A percentile compares a stretch with the other conserved stretches of the same genome.
These are phyloP conservation scores for Anagyrus pseudococci DNA, from an alignment of 2,888 invertebrate species.

Conservation along the genomic window DNA sequence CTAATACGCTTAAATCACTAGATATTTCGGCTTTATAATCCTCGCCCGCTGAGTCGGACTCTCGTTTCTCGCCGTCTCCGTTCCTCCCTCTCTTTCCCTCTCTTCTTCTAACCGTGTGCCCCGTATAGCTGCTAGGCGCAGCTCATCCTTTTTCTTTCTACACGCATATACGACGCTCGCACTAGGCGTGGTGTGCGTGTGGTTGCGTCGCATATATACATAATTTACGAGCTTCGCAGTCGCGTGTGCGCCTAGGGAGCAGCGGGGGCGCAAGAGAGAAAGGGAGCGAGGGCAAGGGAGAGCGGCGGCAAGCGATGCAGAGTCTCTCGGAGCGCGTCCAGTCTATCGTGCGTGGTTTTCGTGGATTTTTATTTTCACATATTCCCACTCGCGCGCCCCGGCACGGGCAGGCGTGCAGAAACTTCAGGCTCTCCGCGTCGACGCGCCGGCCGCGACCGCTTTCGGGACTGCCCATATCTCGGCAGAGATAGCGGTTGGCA, in stretches of 20 bases:
- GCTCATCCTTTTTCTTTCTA: not conserved
- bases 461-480: slow-evolving; percentile 30
- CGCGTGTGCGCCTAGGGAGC: no score
- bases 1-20: slow-evolving; percentile 41
- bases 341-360: slow-evolving; percentile 47
- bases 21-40: slow-evolving; percentile 33
- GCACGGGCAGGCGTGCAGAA: slow-evolving; percentile 52
- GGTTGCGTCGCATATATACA: not conserved
- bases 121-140: no score
- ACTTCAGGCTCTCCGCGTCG: slow-evolving; percentile 44
- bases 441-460: not conserved
- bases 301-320: slow-evolving; percentile 41
- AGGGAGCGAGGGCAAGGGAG: not conserved
- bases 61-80: slow-evolving; percentile 11
- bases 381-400: slow-evolving; percentile 42
- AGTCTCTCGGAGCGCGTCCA: slow-evolving; percentile 60
- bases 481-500: not conserved
- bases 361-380: slow-evolving; percentile 18
- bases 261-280: not conserved
- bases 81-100: not conserved
- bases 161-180: not conserved
- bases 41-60: slow-evolving; percentile 40
- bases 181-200: no score
- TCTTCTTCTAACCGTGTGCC: no score
- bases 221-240: slow-evolving; percentile 36